Conservation (phyloP, 2,888 invertebrate genomes). For the Mallateleia sp. region DNA sequence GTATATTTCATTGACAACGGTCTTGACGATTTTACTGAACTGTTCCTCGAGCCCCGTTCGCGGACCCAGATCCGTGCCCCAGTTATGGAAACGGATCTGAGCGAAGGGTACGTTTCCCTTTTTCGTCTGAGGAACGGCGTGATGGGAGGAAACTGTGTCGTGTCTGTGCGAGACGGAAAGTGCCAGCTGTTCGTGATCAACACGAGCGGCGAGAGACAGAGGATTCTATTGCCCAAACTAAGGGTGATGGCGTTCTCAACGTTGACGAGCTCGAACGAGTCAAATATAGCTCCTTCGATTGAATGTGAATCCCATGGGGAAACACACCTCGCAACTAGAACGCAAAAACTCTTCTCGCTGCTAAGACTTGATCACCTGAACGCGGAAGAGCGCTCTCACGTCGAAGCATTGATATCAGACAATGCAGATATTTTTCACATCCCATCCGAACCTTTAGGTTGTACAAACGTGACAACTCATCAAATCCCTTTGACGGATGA, state of each 20-base stretch:
- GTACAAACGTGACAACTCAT: not conserved
- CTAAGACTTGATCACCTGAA: not conserved
- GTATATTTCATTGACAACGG: no score
- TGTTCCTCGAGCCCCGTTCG: not conserved
- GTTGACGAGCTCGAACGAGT: no score
- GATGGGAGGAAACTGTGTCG: slow-evolving; percentile 6
- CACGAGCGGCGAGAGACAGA: not conserved
- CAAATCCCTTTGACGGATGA: not conserved
- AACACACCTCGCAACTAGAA: no score
- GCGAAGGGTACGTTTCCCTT: not conserved
- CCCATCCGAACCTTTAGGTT: not conserved
- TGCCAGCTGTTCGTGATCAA: not conserved
- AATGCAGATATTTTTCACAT: not conserved
- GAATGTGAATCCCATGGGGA: no score
- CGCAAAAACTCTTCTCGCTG: not conserved
- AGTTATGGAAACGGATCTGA: not conserved
- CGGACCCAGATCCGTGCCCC: not conserved
- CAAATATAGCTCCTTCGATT: no score
- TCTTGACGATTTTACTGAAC: not conserved
- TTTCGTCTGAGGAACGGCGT: not conserved
- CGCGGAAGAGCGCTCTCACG: not conserved
- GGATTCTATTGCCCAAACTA: not conserved
- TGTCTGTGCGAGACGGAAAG: not conserved
- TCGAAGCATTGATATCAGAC: not conserved
- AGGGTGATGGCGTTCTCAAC: not conserved